A percentile compares a stretch with the other conserved stretches of the same genome.
These are phyloP conservation scores for Pogonocherus hispidulus DNA, from an alignment of 2,888 invertebrate genomes.

Conservation along the genomic window DNA sequence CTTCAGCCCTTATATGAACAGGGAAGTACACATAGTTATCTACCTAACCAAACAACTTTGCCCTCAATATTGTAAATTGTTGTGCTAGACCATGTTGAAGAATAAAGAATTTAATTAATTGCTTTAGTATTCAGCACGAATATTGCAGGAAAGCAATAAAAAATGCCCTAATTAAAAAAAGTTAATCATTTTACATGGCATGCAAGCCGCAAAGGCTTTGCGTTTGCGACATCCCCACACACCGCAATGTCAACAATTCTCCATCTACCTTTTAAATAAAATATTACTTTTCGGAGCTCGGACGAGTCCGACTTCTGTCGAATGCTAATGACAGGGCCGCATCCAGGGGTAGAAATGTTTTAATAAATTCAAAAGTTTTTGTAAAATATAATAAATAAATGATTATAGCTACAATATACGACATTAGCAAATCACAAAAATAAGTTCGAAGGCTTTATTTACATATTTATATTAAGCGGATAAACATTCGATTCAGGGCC, in stretches of 20 bases:
- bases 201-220: neutral
- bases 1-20: too few relatives aligned
- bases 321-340: slow-evolving; percentile 11
- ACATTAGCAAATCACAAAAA: too few relatives aligned
- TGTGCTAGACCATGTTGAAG: neutral
- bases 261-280: slow-evolving; percentile 34
- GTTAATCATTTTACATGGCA: slow-evolving; percentile 3
- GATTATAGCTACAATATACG: too few relatives aligned
- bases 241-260: neutral
- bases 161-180: slow-evolving; percentile 19
- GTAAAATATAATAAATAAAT: too few relatives aligned
- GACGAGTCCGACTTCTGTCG: slow-evolving; percentile 20
- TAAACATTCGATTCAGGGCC: too few relatives aligned
- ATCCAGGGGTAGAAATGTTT: too few relatives aligned
- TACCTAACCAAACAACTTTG: too few relatives aligned
- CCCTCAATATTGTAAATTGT: too few relatives aligned
- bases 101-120: neutral
- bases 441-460: too few relatives aligned
- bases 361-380: too few relatives aligned
- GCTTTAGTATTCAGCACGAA: neutral
- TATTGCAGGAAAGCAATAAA: neutral
- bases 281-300: slow-evolving; percentile 16
- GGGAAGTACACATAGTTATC: too few relatives aligned
- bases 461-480: too few relatives aligned
- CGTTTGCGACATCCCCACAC: slow-evolving; percentile 6